Evolutionary conservation across 2,888 invertebrate species (phyloP), one percentile per base, ranked within the genome.

Genomic region (Drosophila lutescens): DNA sequence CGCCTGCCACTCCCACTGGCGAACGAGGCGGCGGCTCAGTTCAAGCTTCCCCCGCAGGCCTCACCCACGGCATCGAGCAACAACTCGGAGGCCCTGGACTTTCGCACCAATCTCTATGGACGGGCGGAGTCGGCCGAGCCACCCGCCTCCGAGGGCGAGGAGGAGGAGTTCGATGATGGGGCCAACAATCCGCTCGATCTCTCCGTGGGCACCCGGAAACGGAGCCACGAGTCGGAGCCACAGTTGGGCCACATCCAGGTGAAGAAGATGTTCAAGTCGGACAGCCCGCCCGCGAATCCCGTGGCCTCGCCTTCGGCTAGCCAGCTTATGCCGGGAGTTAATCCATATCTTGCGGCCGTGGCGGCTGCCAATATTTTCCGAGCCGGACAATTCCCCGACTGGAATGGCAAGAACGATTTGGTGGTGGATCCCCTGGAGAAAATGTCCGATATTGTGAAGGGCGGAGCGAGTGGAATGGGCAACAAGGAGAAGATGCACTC

Each of bases 361-460:
- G 96, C 96, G 0, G 96, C 96, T 7, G 96, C 95, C 69, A 95
- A 95, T 88, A 93, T 96, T 26, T 96, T 96, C 17, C 96, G 96
- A 6, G 95, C 96, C 88, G 94, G 94, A 32, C 94, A 93, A 43
- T 93, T 94, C 50, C 94, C 94, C 13, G 97, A 97, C 95, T 91
- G 97, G 97, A 67, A 91, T 77, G 92, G 91, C 60, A 97, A 97
- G 92, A 93, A 95, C 80, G 97, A 97, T 90, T 94, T 96, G 92
- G 95, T 95, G 2, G 95, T 97, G 83, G 97, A 97, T 89, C 97
- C 97, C 0, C 92, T 97, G 49, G 97, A 97, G 89, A 97, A 97
- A 91, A 97, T 97, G 97, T 97, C 96, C 79, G 97, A 97, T 87
- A 93, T 97, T 73, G 97, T 97, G 80, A 96, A 97, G 90, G 96